A percentile compares a stretch with the other conserved stretches of the same genome.
These are phyloP conservation scores for Tarsius wallacei DNA, from an alignment of 2,797 vertebrate genomes.

Conservation along the genomic window DNA sequence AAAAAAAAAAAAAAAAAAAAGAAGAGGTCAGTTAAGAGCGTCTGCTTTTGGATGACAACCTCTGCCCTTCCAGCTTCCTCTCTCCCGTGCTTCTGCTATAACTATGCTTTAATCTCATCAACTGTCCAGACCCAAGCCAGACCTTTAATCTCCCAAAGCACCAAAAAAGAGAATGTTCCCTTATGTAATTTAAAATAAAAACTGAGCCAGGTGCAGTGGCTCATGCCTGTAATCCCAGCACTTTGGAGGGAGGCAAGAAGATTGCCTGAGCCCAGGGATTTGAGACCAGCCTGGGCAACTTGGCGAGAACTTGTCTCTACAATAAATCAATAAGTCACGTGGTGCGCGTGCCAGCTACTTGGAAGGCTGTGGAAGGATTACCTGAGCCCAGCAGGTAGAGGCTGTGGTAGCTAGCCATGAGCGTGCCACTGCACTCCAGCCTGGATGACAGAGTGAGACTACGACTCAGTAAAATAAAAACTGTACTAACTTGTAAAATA, in stretches of 20 bases:
- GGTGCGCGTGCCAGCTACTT: too few relatives aligned
- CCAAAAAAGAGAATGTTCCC: constrained; percentile 54
- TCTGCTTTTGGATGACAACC: not conserved
- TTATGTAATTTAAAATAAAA: constrained; percentile 72
- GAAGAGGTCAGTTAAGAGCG: not conserved
- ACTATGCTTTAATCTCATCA: constrained; percentile 52
- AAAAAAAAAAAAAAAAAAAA: not conserved
- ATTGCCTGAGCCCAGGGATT: too few relatives aligned
- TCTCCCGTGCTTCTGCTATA: not conserved
- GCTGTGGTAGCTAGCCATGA: too few relatives aligned
- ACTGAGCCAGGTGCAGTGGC: not conserved
- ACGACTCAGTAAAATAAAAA: constrained; percentile 62
- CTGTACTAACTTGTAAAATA: constrained; percentile 79
- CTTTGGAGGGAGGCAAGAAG: too few relatives aligned
- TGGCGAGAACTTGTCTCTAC: too few relatives aligned
- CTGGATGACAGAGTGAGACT: too few relatives aligned
- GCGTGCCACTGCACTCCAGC: too few relatives aligned
- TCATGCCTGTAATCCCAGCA: too few relatives aligned
- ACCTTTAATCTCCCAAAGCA: constrained; percentile 58
- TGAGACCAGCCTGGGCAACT: too few relatives aligned
- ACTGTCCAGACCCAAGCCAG: not conserved
- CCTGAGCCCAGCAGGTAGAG: too few relatives aligned
- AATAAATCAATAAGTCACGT: too few relatives aligned
- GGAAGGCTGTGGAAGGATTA: too few relatives aligned
- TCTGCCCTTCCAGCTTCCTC: constrained; percentile 3